Base-by-base conservation (phyloP, 2,888 invertebrate species). In the Strigamia transsilvanica region DNA sequence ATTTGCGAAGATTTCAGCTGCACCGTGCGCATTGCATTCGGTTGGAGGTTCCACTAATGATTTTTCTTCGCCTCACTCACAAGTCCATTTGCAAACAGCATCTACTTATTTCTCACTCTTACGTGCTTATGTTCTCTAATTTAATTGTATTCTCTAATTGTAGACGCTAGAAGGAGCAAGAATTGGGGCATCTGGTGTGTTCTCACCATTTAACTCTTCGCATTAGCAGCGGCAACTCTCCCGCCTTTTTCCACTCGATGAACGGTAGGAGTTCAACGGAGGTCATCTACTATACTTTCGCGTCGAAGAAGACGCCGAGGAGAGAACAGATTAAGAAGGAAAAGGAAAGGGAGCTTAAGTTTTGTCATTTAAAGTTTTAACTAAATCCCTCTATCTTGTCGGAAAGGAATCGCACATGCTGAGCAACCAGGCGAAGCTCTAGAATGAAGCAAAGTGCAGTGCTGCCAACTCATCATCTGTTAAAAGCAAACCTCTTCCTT, bases 11-110 rank as follows among this genome's bases (percentile, higher is more conserved):
- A 38, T 73, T 10, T 73, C 32, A 15, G 18, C 56, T 18, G 18
- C 18, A 56, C 18, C 56, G n/a, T 18, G 18, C 56, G 56, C 56
- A 56, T 3, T 46, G 7, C 56, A 56, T 18, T n/a, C 56, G n/a
- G 56, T 15, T n/a, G 9, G 18, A 21, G n/a, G 23, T 61, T 61
- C 12, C 61, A n/a, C 21, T 61, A 15, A 61, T 73, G 73, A n/a
- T 56, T 56, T 56, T 18, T 56, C 21, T 56, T 9, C 56, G 56
- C 56, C 56, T n/a, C n/a, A 56, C 56, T 56, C 56, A 56, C 73
- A 73, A 73, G 73, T 73, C 73, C 73, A 73, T 73, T 73, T 73
- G 73, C 73, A 73, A 73, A 73, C 73, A 73, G 73, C 73, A 73
- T 73, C 73, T 73, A 73, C 73, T 73, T 73, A 73, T 73, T 73